Evolutionary conservation across 1,140 invertebrate species (phyloP).

Genomic region (Orchesella cincta): DNA sequence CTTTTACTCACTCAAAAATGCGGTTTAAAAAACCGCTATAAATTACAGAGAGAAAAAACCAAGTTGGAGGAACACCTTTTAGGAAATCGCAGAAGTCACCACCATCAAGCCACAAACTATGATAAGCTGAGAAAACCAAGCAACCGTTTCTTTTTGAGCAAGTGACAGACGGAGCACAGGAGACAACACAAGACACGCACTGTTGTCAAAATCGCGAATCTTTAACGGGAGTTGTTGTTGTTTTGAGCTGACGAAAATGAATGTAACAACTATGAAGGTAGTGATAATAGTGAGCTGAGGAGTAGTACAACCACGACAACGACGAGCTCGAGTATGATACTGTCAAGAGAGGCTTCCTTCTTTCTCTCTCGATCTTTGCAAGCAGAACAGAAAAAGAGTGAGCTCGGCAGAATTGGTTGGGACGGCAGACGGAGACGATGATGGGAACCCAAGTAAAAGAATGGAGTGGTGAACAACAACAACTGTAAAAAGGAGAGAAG

Average conservation of each 20-base stretch:
- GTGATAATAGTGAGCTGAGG: background rate
- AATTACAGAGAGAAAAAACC: too few species aligned
- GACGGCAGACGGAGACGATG: background rate
- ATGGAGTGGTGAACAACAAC: constrained; percentile 7
- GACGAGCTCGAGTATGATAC: background rate
- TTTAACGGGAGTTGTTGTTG: too few species aligned
- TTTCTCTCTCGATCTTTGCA: background rate
- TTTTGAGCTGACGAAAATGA: too few species aligned
- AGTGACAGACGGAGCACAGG: too few species aligned
- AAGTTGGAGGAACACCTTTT: too few species aligned
- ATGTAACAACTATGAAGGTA: too few species aligned
- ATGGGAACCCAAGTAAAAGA: background rate
- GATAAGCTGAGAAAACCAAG: too few species aligned
- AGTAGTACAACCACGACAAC: background rate
- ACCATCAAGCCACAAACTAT: too few species aligned
- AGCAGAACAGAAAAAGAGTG: background rate
- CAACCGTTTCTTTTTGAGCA: too few species aligned
- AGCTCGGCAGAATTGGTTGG: background rate
- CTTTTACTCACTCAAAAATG: background rate
- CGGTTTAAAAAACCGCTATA: background rate
- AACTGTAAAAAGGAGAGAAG: background rate
- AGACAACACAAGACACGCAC: too few species aligned
- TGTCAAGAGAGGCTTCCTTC: constrained; percentile 10
- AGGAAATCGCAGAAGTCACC: too few species aligned
- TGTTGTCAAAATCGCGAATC: too few species aligned